Evolutionary conservation across 2,113 vertebrate species (phyloP).

Genomic region (Echinops telfairi): DNA sequence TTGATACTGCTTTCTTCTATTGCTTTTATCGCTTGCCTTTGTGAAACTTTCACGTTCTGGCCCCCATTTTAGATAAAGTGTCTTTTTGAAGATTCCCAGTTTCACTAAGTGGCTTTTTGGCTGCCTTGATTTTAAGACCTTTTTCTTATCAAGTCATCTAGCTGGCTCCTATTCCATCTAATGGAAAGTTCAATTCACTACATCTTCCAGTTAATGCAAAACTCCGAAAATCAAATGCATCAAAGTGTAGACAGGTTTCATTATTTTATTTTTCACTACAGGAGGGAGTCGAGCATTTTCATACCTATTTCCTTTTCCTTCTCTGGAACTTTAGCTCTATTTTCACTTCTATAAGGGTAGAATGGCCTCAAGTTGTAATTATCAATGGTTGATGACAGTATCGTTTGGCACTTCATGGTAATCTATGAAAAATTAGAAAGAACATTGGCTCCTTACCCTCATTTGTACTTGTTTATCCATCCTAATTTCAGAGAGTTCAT

Average conservation of each 20-base stretch:
- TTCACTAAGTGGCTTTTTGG: conserved; percentile 41
- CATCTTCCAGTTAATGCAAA: conserved; percentile 1
- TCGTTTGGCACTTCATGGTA: conserved; percentile 35
- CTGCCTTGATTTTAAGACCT: conserved; percentile 42
- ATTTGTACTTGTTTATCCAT: background rate
- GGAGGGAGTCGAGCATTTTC: background rate
- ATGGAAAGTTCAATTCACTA: background rate
- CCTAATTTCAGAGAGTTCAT: background rate
- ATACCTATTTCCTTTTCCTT: background rate
- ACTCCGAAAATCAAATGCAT: conserved; percentile 38
- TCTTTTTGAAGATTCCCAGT: conserved; percentile 47
- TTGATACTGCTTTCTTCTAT: background rate
- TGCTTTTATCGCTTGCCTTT: background rate
- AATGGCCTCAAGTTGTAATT: conserved; percentile 8
- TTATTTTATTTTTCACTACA: background rate
- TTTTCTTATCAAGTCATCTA: background rate
- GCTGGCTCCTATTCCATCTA: background rate
- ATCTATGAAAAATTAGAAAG: background rate
- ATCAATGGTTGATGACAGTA: background rate
- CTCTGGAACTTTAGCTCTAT: background rate
- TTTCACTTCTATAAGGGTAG: background rate
- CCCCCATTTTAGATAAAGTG: conserved; percentile 6
- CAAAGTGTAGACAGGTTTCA: background rate
- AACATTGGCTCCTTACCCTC: background rate
- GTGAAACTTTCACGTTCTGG: conserved; percentile 44